Percentiles rank a stretch among this genome's conserved stretches.
These are phyloP conservation scores for Tortrix viridana DNA, from an alignment of 2,888 invertebrate genomes.

Conservation along the genomic window DNA sequence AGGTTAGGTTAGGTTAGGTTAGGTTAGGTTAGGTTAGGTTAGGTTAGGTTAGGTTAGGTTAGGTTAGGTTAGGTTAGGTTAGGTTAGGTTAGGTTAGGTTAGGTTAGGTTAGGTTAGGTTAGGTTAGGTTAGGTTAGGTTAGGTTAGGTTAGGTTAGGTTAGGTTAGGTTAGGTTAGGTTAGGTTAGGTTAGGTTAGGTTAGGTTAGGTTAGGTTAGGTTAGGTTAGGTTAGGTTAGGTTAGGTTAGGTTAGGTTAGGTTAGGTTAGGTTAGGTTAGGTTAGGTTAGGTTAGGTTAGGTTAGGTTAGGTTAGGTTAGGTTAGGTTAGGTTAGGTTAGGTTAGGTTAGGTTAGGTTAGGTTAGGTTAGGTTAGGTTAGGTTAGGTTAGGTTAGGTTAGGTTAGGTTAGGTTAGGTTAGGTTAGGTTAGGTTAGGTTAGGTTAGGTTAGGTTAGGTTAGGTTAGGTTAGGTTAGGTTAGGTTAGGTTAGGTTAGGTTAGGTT, in stretches of 20 bases:
- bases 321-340: slow-evolving; percentile 43
- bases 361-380: slow-evolving; percentile 41
- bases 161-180: slow-evolving; percentile 36
- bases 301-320: slow-evolving; percentile 37
- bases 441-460: slow-evolving; percentile 35
- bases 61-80: slow-evolving; percentile 41
- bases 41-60: slow-evolving; percentile 35
- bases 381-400: slow-evolving; percentile 36
- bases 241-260: slow-evolving; percentile 35
- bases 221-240: slow-evolving; percentile 35
- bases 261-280: slow-evolving; percentile 38
- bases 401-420: slow-evolving; percentile 38
- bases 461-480: slow-evolving; percentile 37
- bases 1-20: slow-evolving; percentile 34
- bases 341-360: slow-evolving; percentile 44
- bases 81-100: slow-evolving; percentile 39
- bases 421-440: slow-evolving; percentile 37
- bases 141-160: slow-evolving; percentile 38
- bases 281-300: slow-evolving; percentile 40
- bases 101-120: slow-evolving; percentile 38
- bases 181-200: slow-evolving; percentile 31
- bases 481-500: slow-evolving; percentile 34
- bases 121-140: slow-evolving; percentile 40
- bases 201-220: slow-evolving; percentile 36
- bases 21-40: slow-evolving; percentile 37